Conservation (phyloP, 2,888 invertebrate species). For the Trachelus troglodyta region DNA sequence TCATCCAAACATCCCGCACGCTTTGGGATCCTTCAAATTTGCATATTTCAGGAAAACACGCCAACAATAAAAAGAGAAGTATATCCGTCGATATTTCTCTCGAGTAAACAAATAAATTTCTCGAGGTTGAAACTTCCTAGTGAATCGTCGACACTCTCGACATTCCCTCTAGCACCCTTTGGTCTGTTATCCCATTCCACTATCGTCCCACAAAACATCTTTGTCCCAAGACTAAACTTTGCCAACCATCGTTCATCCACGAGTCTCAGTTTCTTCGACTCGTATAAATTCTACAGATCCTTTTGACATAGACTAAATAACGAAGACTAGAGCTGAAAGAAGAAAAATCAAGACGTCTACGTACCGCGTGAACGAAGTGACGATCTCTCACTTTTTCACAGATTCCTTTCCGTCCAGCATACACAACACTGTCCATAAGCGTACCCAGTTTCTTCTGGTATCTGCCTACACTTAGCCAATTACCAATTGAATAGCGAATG, state of each 20-base stretch:
- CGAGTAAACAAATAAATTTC: neutral
- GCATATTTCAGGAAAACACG: neutral
- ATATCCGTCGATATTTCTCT: neutral
- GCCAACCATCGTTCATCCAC: neutral
- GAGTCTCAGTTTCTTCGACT: no score
- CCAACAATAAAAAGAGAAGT: neutral
- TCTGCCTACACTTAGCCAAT: neutral
- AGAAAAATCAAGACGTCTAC: neutral
- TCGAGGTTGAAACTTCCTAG: neutral
- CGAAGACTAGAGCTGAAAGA: neutral
- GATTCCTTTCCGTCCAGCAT: neutral
- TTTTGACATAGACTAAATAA: neutral
- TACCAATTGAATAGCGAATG: neutral
- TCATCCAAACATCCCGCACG: neutral
- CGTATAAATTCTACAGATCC: neutral
- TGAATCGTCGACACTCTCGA: neutral
- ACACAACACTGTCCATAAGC: neutral
- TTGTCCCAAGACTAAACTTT: neutral
- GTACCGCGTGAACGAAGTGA: neutral
- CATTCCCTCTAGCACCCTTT: neutral
- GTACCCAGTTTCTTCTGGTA: neutral
- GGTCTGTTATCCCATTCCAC: neutral
- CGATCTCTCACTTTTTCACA: neutral
- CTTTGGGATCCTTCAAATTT: neutral
- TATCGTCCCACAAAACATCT: neutral